Conservation (phyloP, 2,797 vertebrate genomes). For the Phylloscopus collybita region DNA sequence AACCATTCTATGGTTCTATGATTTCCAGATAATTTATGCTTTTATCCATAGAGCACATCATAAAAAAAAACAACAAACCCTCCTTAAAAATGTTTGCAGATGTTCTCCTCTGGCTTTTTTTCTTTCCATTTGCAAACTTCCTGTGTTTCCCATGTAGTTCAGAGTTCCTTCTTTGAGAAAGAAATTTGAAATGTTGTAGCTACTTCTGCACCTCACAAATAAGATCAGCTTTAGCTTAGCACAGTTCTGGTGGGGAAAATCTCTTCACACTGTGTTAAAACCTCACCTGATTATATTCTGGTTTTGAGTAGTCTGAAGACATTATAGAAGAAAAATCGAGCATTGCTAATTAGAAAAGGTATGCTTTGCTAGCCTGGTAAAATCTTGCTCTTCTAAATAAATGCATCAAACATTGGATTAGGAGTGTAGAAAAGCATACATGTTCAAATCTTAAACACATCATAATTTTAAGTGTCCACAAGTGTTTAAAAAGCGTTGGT, state of each 20-base stretch:
- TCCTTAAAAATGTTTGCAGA: conserved; percentile 38
- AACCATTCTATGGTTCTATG: neutral
- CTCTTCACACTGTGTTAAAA: neutral
- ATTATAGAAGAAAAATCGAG: neutral
- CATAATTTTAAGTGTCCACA: conserved; percentile 83
- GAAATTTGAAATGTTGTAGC: neutral
- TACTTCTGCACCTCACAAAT: neutral
- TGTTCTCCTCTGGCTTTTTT: neutral
- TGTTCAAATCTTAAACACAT: conserved; percentile 82
- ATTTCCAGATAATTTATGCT: conserved; percentile 28
- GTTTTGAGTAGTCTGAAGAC: neutral
- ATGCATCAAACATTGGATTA: conserved; percentile 74
- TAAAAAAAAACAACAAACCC: neutral
- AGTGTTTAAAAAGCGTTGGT: conserved; percentile 82
- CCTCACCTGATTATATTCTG: neutral
- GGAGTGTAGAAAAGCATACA: conserved; percentile 80
- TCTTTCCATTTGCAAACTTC: conserved; percentile 6
- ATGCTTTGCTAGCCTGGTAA: conserved; percentile 33
- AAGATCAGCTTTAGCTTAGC: neutral
- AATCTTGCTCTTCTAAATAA: conserved; percentile 59
- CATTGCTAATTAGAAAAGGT: conserved; percentile 4
- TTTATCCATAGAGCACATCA: neutral
- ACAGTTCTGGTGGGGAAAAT: neutral
- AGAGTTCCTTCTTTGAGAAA: neutral
- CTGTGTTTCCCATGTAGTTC: neutral